Percentiles rank a stretch among this genome's conserved stretches.
Evolutionary conservation across 92 coral and sea anemone genomes (phyloP).

Genomic region (Heteractis magnifica): DNA sequence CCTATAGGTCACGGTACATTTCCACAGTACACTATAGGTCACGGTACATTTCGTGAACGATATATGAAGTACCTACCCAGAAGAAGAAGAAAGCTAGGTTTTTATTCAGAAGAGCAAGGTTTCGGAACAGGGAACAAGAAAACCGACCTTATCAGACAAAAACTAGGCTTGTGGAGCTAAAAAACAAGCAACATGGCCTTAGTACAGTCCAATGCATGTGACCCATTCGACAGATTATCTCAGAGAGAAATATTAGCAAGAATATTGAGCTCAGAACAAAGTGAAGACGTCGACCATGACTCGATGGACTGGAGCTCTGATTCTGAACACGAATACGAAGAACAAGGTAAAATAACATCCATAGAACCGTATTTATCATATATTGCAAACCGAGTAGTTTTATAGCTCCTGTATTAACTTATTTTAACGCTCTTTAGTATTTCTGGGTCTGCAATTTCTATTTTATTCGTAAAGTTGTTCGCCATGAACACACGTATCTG

Average conservation of each 20-base stretch:
- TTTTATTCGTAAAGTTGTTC: not conserved
- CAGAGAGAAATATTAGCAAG: constrained; percentile 79
- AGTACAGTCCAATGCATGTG: constrained; percentile 62
- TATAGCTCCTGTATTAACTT: not conserved
- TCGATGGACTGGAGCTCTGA: constrained; percentile 74
- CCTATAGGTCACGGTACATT: no score
- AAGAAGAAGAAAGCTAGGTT: not conserved
- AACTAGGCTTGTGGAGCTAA: not conserved
- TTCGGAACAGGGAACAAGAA: not conserved
- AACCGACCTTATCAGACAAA: not conserved
- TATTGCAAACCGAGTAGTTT: not conserved
- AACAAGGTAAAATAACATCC: constrained; percentile 41
- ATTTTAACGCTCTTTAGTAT: not conserved
- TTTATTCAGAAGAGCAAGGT: not conserved
- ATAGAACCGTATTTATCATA: not conserved
- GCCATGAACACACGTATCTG: no score
- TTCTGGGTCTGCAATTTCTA: not conserved
- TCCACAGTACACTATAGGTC: no score
- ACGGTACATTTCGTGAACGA: no score
- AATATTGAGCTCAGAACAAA: constrained; percentile 63
- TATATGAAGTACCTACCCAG: no score
- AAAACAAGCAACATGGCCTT: constrained; percentile 60
- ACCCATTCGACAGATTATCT: constrained; percentile 59
- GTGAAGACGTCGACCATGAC: constrained; percentile 41
- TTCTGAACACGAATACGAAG: constrained; percentile 59